These are phyloP conservation scores for Coryphaenoides rupestris DNA, from an alignment of 2,113 vertebrate species.

Conservation along the genomic window DNA sequence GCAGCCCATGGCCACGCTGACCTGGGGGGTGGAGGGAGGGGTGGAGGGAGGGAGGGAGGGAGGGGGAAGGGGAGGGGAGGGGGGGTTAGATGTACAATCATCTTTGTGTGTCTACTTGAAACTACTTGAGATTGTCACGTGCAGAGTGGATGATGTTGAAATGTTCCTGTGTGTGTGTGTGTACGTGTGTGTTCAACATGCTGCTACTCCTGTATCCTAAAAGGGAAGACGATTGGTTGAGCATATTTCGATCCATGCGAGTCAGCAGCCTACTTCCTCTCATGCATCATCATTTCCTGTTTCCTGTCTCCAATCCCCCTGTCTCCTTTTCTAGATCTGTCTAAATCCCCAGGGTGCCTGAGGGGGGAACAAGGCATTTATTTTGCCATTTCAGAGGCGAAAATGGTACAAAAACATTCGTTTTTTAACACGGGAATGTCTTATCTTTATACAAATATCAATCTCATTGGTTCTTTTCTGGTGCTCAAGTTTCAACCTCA, in stretches of 20 bases:
- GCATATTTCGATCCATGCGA: conserved; percentile 41
- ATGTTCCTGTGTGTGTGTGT: too few species aligned
- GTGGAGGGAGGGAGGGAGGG: too few species aligned
- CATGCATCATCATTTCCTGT: conserved; percentile 50
- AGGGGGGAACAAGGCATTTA: not conserved
- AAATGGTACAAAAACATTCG: not conserved
- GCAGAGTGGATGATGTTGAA: too few species aligned
- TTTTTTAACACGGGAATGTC: too few species aligned
- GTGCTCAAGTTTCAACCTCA: not conserved
- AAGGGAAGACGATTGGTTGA: not conserved
- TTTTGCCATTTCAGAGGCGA: not conserved
- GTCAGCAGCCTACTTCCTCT: conserved; percentile 42
- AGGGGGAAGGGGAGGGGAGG: too few species aligned
- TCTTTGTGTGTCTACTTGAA: conserved; percentile 18
- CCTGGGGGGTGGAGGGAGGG: conserved; percentile 67
- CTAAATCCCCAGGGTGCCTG: conserved; percentile 2
- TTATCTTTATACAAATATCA: too few species aligned
- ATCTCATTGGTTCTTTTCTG: too few species aligned
- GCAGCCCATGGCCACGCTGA: conserved; percentile 88
- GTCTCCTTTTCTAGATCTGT: conserved; percentile 14
- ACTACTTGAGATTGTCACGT: too few species aligned
- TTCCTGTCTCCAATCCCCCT: conserved; percentile 27
- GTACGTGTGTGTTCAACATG: too few species aligned
- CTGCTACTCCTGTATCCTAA: too few species aligned
- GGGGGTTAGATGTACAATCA: too few species aligned